Evolutionary conservation across 2,113 vertebrate genomes (phyloP), one percentile per base, ranked within the genome.

Genomic region (Charadrius vociferus): DNA sequence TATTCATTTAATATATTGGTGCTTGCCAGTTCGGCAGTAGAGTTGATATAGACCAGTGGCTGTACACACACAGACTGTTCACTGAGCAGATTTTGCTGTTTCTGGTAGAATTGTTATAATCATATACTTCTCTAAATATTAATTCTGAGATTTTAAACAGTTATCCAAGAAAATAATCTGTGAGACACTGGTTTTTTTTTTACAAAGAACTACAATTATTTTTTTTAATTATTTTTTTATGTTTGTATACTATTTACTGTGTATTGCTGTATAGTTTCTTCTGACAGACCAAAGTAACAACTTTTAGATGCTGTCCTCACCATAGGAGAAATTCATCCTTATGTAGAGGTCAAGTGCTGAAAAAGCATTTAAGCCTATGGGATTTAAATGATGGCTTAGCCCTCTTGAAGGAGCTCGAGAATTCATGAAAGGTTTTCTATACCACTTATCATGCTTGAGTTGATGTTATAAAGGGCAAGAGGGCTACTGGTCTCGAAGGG

Each of bases 1-100:
- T 98, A 94, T 98, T 98, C 97, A 97, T 98, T 98, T 97, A 91
- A 95, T 86, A 18, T 30, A 90, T 94, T 61, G 84, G 88, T 92
- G 14, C 71, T 96, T 96, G 82, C 88, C 89, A 74, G 24, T 79
- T 92, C 86, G 63, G 65, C 78, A 83, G 80, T 89, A 73, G 90
- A 90, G 58, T 93, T 94, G 81, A 91, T 94, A 93, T 91, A 93
- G 92, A 92, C 47, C 84, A 70, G 73, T 94, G 83, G 94, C 83
- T 96, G 68, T 89, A 84, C 70, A 86, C 59, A 68, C 59, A 68
- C 16, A 95, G 75, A 82, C 58, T 84, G 85, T 73, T 97, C 87
- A 68, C 84, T 92, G 80, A 95, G 66, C 81, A 96, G 84, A 81
- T 73, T 90, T 97, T 96, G 56, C 71, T 65, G 22, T 92, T 91